These are phyloP conservation scores for Neogale vison DNA, from an alignment of 2,113 vertebrate genomes.

Conservation along the genomic window DNA sequence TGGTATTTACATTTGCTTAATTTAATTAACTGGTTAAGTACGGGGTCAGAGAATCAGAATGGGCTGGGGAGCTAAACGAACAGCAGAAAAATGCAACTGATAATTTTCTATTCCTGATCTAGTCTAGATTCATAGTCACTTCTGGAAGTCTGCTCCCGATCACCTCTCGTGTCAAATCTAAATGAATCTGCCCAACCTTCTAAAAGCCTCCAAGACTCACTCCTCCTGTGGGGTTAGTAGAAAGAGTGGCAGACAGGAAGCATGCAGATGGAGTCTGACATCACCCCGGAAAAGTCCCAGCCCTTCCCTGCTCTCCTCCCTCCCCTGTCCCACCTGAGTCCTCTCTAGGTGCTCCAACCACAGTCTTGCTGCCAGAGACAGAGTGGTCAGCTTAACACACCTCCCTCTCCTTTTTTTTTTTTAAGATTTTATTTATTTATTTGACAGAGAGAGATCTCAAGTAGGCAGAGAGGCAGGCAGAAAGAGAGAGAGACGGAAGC, in stretches of 20 bases:
- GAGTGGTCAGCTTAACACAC: not conserved
- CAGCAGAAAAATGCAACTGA: not conserved
- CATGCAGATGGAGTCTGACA: too few species aligned
- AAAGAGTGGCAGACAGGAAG: not conserved
- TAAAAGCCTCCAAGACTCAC: not conserved
- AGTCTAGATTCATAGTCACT: not conserved
- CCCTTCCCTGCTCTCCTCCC: not conserved
- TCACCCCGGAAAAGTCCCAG: not conserved
- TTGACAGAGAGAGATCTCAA: too few species aligned
- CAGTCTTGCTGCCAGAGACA: not conserved
- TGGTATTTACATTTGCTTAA: not conserved
- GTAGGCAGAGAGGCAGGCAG: too few species aligned
- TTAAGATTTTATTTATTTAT: too few species aligned
- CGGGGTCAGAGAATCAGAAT: not conserved
- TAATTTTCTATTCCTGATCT: not conserved
- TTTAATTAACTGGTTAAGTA: conserved; percentile 40
- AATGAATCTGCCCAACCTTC: not conserved
- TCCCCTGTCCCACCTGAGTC: not conserved
- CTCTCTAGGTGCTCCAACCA: fast-evolving
- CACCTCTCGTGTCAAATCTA: not conserved
- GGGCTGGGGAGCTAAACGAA: not conserved
- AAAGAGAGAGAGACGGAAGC: too few species aligned
- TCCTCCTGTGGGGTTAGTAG: not conserved
- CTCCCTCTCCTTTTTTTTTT: not conserved
- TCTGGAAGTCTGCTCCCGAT: not conserved